These are phyloP conservation scores for Geopemphigus sp. DNA, from an alignment of 1,140 invertebrate species.

Conservation along the genomic window DNA sequence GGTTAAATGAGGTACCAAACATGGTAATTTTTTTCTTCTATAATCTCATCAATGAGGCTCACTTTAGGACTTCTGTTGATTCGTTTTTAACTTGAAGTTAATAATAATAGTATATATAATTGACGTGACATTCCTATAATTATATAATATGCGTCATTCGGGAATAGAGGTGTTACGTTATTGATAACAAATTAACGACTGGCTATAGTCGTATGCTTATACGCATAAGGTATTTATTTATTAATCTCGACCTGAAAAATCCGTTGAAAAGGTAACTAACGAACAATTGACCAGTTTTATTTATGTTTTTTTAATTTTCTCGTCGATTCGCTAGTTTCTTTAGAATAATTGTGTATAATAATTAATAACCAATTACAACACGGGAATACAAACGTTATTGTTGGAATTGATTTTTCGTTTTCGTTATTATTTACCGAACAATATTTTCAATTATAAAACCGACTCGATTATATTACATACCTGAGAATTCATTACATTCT, in stretches of 20 bases:
- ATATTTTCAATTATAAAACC: not conserved
- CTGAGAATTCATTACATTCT: not conserved
- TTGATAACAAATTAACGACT: slow-evolving; percentile 1
- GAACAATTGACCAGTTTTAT: not conserved
- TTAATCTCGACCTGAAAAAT: not conserved
- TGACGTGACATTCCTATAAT: not conserved
- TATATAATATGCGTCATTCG: not conserved
- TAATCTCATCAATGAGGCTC: not conserved
- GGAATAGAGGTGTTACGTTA: slow-evolving; percentile 6
- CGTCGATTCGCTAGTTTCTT: not conserved
- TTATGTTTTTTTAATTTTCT: not conserved
- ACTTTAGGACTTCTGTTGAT: not conserved
- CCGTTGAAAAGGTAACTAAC: not conserved
- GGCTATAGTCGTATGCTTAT: not conserved
- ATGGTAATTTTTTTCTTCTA: not conserved
- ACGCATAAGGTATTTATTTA: not conserved
- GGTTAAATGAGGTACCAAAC: too few species aligned
- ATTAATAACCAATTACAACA: not conserved
- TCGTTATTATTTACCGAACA: not conserved
- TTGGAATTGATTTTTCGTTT: not conserved
- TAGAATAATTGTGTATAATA: not conserved
- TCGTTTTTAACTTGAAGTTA: slow-evolving; percentile 1
- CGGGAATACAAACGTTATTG: not conserved
- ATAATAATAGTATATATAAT: slow-evolving; percentile 10
- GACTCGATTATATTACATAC: not conserved